phyloP scores from a whole-genome alignment of 2,888 invertebrate genomes.

The Torymus aiolomorphi region DNA sequence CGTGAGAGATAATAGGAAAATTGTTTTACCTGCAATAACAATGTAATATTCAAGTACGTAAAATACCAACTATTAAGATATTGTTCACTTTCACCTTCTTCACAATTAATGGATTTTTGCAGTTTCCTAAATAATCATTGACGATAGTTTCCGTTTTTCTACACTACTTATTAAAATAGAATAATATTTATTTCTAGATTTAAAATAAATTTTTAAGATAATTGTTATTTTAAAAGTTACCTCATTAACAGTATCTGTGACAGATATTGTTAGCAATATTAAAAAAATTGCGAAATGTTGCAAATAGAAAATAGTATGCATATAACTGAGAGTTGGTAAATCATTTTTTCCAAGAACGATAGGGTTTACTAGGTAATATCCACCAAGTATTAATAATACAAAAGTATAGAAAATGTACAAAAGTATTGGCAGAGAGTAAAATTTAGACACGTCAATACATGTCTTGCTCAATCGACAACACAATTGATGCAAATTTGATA shows the following conservation, averaged over 20 bases:
- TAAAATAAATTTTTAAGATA: neutral
- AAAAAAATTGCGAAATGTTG: too few species aligned
- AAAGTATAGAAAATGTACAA: neutral
- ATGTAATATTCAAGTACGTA: too few species aligned
- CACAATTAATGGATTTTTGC: neutral
- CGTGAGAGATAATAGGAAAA: too few species aligned
- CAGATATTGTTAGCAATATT: too few species aligned
- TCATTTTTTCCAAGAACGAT: neutral
- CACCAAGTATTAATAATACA: too few species aligned
- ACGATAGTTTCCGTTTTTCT: neutral
- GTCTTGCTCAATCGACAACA: neutral
- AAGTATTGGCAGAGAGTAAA: constrained; percentile 2
- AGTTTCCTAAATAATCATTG: neutral
- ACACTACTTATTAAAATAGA: neutral
- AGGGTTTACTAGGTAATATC: neutral
- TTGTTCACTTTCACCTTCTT: too few species aligned
- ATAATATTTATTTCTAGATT: neutral
- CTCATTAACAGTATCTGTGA: neutral
- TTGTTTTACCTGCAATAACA: too few species aligned
- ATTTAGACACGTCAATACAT: neutral
- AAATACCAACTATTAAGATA: too few species aligned
- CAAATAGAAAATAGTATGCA: too few species aligned
- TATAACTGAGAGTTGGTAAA: neutral
- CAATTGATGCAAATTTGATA: neutral
- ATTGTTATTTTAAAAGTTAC: neutral